These are phyloP conservation scores for Altica lythri DNA, from an alignment of 2,888 invertebrate genomes.

Conservation along the genomic window DNA sequence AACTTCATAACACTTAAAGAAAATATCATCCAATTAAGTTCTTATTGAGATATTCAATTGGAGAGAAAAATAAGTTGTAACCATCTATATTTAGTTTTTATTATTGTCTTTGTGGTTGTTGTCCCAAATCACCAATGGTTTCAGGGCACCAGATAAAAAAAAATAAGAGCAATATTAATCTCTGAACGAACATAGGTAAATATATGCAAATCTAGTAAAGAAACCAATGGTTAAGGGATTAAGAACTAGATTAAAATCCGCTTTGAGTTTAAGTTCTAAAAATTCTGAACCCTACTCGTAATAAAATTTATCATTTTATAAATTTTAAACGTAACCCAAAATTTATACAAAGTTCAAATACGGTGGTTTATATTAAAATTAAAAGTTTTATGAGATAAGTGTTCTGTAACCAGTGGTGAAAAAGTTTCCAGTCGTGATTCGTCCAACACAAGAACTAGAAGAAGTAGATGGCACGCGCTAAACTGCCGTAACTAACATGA, in stretches of 20 bases:
- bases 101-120: not conserved
- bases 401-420: conserved; percentile 8
- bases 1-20: conserved; percentile 7
- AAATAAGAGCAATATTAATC: not conserved
- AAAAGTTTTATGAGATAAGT: not conserved
- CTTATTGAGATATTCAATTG: conserved; percentile 9
- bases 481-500: conserved; percentile 39
- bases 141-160: no score
- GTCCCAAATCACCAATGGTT: conserved; percentile 1
- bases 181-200: not conserved
- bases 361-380: no score
- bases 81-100: not conserved
- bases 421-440: not conserved
- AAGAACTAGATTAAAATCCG: no score
- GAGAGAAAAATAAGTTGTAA: conserved; percentile 8
- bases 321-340: no score
- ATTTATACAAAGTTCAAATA: no score
- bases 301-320: not conserved
- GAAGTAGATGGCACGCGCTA: conserved; percentile 33
- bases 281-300: not conserved
- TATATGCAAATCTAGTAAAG: not conserved
- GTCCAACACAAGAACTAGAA: conserved; percentile 14
- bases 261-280: not conserved
- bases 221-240: not conserved
- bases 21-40: conserved; percentile 13